Percentiles rank a stretch among this genome's conserved stretches.
Evolutionary conservation across 2,113 vertebrate genomes (phyloP).

Genomic region (Pelvicachromis taeniatus): DNA sequence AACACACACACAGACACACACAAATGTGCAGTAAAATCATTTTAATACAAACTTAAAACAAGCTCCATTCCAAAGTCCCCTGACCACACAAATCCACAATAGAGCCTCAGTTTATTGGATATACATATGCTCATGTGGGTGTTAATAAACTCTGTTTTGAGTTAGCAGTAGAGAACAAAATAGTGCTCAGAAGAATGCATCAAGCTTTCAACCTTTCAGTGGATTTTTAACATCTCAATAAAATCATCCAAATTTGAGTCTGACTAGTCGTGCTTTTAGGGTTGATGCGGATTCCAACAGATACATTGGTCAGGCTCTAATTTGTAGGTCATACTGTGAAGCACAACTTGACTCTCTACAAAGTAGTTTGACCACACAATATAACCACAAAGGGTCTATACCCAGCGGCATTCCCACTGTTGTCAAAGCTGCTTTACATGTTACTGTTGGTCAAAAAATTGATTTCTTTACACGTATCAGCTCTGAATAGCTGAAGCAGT

Average conservation of each 20-base stretch:
- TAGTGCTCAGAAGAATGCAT: not conserved
- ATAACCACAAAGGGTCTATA: not conserved
- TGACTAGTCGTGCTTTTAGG: not conserved
- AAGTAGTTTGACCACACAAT: conserved; percentile 5
- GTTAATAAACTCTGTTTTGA: not conserved
- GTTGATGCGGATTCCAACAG: not conserved
- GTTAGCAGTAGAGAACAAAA: not conserved
- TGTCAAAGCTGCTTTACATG: not conserved
- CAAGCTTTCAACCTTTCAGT: not conserved
- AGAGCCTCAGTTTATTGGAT: not conserved
- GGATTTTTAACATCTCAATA: not conserved
- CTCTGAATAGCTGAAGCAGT: not conserved
- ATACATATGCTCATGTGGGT: not conserved
- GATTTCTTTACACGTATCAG: not conserved
- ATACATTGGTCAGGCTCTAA: not conserved
- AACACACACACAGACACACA: not conserved
- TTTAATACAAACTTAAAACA: not conserved
- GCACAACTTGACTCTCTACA: not conserved
- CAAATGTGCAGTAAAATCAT: not conserved
- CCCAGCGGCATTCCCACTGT: not conserved
- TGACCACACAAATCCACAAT: not conserved
- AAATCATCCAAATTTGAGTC: not conserved
- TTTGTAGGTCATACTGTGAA: not conserved
- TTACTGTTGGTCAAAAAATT: not conserved
- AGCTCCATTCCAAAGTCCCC: not conserved